Conservation (phyloP, 2,888 invertebrate genomes). For the Ochropacha duplaris region DNA sequence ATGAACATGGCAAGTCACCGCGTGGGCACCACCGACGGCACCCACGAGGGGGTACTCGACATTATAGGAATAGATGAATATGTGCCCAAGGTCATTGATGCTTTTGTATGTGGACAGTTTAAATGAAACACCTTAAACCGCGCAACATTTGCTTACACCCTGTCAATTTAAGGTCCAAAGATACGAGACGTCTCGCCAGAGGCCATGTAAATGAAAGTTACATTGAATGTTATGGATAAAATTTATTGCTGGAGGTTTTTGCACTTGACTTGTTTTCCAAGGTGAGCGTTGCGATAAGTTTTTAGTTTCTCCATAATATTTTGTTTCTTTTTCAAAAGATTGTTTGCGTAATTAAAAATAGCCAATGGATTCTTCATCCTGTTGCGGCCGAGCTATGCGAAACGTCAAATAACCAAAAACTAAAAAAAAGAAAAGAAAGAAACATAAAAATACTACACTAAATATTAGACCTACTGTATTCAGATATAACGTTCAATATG, state of each 20-base stretch:
- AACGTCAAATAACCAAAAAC: too few species aligned
- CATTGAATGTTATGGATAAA: background rate
- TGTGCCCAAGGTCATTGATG: constrained; percentile 85
- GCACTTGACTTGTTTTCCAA: too few species aligned
- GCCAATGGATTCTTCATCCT: too few species aligned
- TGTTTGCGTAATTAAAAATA: too few species aligned
- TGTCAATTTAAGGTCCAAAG: constrained; percentile 21
- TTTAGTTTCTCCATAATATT: too few species aligned
- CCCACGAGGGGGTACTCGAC: constrained; percentile 81
- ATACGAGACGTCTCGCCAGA: background rate
- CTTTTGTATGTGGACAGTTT: constrained; percentile 83
- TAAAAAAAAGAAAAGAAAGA: too few species aligned
- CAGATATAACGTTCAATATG: background rate
- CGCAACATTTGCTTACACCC: constrained; percentile 16
- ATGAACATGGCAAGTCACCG: constrained; percentile 83
- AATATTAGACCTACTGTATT: background rate
- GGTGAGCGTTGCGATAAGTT: too few species aligned
- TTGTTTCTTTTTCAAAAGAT: too few species aligned
- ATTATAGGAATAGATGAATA: constrained; percentile 85
- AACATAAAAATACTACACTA: too few species aligned
- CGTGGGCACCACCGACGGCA: constrained; percentile 70
- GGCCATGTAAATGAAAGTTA: background rate
- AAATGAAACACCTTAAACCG: constrained; percentile 42
- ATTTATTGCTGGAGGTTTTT: too few species aligned
- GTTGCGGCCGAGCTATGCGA: too few species aligned